phyloP scores from a whole-genome alignment of 2,113 vertebrate species.

The Australoheros scitulus region DNA sequence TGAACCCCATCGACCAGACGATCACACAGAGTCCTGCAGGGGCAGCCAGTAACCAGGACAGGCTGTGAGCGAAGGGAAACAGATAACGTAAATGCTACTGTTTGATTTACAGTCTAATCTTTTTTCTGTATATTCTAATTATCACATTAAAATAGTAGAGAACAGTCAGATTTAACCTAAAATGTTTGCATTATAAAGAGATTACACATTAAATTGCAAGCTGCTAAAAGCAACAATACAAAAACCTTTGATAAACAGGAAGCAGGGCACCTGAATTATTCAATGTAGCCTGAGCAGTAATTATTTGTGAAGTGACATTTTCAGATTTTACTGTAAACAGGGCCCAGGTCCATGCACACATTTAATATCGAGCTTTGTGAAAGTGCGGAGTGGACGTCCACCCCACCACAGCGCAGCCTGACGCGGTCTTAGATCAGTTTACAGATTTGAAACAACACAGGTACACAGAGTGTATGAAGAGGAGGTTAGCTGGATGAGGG shows the following conservation, averaged over 20 bases:
- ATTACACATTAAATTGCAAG: background rate
- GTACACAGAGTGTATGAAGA: background rate
- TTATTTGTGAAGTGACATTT: background rate
- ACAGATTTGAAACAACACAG: background rate
- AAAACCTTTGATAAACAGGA: background rate
- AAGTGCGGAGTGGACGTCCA: background rate
- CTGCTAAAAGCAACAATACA: background rate
- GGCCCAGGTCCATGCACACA: background rate
- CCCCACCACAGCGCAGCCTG: background rate
- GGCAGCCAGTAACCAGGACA: background rate
- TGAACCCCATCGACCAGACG: background rate
- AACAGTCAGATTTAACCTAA: too few relatives aligned
- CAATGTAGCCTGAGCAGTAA: fast-evolving
- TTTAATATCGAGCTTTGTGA: background rate
- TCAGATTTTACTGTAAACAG: background rate
- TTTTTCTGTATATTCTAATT: too few relatives aligned
- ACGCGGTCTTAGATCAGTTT: background rate
- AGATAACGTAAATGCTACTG: too few relatives aligned
- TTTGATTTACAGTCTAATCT: too few relatives aligned
- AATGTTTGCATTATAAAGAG: too few relatives aligned
- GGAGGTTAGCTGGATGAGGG: background rate
- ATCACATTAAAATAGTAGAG: too few relatives aligned
- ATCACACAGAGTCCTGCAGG: too few relatives aligned
- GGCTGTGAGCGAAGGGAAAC: too few relatives aligned
- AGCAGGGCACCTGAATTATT: background rate